phyloP scores from a whole-genome alignment of 2,113 vertebrate species.

The Salvelinus namaycush region DNA sequence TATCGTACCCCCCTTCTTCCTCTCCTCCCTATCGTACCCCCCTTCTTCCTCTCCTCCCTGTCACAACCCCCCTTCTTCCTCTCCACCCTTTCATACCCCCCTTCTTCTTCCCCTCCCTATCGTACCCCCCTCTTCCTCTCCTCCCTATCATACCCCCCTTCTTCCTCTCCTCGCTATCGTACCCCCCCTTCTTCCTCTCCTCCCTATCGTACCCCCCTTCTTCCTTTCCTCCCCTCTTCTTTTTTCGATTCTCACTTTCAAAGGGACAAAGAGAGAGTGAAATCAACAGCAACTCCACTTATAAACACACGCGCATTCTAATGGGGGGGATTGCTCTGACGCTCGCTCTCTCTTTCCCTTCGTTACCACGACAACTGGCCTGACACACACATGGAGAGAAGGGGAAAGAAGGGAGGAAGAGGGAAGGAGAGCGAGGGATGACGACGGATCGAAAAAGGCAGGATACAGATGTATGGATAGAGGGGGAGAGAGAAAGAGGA shows the following conservation, averaged over 20 bases:
- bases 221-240: constrained; percentile 7
- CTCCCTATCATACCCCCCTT: too few relatives aligned
- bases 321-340: constrained; percentile 52
- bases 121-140: too few relatives aligned
- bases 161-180: too few relatives aligned
- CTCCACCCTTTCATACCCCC: too few relatives aligned
- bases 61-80: too few relatives aligned
- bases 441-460: background rate
- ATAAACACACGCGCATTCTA: constrained; percentile 65
- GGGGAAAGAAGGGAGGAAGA: constrained; percentile 25
- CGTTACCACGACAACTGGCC: constrained; percentile 61
- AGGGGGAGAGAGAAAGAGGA: constrained; percentile 10
- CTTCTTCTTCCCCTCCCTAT: too few relatives aligned
- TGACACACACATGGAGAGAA: constrained; percentile 41
- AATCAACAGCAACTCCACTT: constrained; percentile 62
- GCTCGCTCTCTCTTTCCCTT: background rate
- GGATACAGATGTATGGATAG: constrained; percentile 7
- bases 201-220: too few relatives aligned
- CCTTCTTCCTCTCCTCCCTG: too few relatives aligned
- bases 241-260: constrained; percentile 58
- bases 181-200: background rate
- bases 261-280: constrained; percentile 52
- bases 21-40: too few relatives aligned
- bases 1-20: too few relatives aligned
- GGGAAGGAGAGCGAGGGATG: constrained; percentile 56